Conservation (phyloP, 2,888 invertebrate genomes). For the Oithona nana region DNA sequence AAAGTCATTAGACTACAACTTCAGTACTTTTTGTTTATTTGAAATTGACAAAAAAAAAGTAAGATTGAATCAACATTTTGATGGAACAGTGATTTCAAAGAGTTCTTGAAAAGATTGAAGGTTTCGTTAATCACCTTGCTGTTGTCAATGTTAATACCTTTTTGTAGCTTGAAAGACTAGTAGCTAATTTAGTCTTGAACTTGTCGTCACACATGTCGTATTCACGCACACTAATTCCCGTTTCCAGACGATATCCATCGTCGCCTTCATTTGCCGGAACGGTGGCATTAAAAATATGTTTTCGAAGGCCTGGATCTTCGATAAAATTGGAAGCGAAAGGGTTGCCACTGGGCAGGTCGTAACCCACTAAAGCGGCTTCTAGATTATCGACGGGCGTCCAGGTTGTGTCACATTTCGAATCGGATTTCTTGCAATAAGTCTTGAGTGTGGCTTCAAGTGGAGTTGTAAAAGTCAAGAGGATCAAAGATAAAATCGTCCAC, state of each 20-base stretch:
- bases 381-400: conserved; percentile 5
- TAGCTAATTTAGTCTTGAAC: neutral
- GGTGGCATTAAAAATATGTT: conserved; percentile 11
- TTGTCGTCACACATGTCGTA: conserved; percentile 8
- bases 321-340: conserved; percentile 6
- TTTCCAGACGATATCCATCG: neutral
- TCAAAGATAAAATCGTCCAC: no score
- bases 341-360: conserved; percentile 11
- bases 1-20: no score
- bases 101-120: no score
- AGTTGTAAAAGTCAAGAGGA: no score
- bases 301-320: conserved; percentile 11
- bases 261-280: neutral
- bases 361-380: conserved; percentile 7
- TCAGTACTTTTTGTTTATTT: no score
- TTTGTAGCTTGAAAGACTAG: conserved; percentile 2
- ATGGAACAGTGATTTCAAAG: no score
- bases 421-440: neutral
- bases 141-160: no score
- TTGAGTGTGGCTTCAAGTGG: no score
- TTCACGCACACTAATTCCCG: conserved; percentile 8
- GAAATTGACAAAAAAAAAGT: no score
- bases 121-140: no score
- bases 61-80: no score
- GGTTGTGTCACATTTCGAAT: neutral